Percentiles rank a stretch among this genome's conserved stretches.
phyloP scores from a whole-genome alignment of 2,797 vertebrate genomes.

The Micromesistius poutassou region DNA sequence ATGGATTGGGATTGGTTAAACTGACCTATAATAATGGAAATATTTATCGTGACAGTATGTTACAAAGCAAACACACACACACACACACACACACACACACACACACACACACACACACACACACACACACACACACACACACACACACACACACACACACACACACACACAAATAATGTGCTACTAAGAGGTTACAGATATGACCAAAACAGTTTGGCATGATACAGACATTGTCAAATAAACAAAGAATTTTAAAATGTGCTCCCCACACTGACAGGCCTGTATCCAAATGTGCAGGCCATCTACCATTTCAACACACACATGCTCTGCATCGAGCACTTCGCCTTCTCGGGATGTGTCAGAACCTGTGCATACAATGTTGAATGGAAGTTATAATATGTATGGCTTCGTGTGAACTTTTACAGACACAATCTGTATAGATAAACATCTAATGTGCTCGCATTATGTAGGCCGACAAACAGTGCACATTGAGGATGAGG shows the following conservation, averaged over 20 bases:
- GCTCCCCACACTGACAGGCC: neutral
- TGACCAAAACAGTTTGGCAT: neutral
- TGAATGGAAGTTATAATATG: too few relatives aligned
- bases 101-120: neutral
- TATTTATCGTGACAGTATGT: neutral
- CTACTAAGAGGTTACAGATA: neutral
- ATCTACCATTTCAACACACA: neutral
- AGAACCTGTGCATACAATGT: too few relatives aligned
- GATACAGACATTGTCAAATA: too few relatives aligned
- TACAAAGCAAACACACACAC: neutral
- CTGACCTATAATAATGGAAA: too few relatives aligned
- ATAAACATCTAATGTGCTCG: too few relatives aligned
- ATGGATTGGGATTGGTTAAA: too few relatives aligned
- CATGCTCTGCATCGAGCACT: too few relatives aligned
- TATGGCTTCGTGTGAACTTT: too few relatives aligned
- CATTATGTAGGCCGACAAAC: too few relatives aligned
- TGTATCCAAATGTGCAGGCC: neutral
- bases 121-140: slow-evolving; percentile 5
- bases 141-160: neutral
- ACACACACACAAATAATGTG: neutral
- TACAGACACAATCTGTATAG: neutral
- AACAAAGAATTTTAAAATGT: neutral
- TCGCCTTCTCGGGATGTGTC: too few relatives aligned
- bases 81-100: neutral
- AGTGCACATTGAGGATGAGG: neutral